These are phyloP conservation scores for Podocnemis expansa DNA, from an alignment of 2,113 vertebrate genomes.

Conservation along the genomic window DNA sequence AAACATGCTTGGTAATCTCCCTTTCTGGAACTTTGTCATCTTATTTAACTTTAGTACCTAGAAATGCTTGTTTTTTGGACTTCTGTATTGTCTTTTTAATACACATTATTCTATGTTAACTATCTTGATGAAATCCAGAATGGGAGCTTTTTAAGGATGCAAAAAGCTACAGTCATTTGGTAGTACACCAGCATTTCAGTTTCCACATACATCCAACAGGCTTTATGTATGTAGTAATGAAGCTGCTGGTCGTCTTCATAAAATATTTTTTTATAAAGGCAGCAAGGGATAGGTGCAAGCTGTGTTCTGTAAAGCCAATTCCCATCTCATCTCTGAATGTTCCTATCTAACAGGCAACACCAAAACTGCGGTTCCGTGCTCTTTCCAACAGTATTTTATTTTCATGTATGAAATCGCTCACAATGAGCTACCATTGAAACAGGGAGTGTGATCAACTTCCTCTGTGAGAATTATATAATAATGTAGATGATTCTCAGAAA, in stretches of 20 bases:
- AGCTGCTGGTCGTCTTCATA: background rate
- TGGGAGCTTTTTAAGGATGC: background rate
- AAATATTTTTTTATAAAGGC: background rate
- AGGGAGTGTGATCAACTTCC: background rate
- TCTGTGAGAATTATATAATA: background rate
- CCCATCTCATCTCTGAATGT: slow-evolving; percentile 11
- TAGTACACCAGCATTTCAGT: background rate
- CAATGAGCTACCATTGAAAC: background rate
- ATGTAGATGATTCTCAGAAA: slow-evolving; percentile 33
- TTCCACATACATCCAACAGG: background rate
- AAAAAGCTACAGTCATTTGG: background rate
- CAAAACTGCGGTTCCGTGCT: background rate
- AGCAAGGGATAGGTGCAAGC: background rate
- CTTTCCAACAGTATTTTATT: background rate
- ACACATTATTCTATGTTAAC: background rate
- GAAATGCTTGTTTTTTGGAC: background rate
- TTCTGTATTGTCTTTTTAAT: background rate
- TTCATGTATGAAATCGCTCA: background rate
- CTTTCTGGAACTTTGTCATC: background rate
- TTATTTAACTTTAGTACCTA: background rate
- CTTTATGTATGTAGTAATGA: background rate
- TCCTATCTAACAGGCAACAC: background rate
- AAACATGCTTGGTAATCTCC: background rate
- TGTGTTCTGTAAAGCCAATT: background rate
- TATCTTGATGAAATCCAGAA: background rate